Base-by-base conservation (phyloP, 2,113 vertebrate species). In the Megaptera novaeangliae region DNA sequence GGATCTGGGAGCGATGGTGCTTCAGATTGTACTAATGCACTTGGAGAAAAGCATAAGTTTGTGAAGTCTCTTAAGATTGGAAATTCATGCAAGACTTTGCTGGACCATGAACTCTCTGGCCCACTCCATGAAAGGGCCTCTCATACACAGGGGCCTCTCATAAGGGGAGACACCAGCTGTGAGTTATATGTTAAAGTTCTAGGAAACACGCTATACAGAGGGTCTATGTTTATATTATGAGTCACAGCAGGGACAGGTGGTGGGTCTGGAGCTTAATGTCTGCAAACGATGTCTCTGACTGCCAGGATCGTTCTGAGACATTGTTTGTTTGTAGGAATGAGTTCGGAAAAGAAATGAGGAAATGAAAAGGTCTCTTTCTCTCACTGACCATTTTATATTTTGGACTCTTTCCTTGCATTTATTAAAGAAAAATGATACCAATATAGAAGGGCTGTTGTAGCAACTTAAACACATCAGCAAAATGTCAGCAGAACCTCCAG, bases 211-310 rank as follows among this genome's bases (percentile, higher is more conserved):
- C 52, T 92, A 92, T 80, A 87, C 41, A 94, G 93, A 97, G 71
- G 92, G 88, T 81, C 64, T 95, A 55, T 97, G 92, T 97, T 97
- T 96, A 78, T 94, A 80, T 87, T 91, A 91, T 97, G 97, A 97
- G 94, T 96, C 94, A 97, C 66, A 96, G 69, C 39, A 94, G 64
- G 31, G 77, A 96, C 93, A 96, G 85, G 95, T 97, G 94, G 88
- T 88, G 29, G 59, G 55, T 94, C 75, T 97, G 81, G 75, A 84
- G 74, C 34, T 97, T 85, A 91, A 95, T 2, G 15, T 95, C 59
- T 85, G 44, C 52, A 94, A 90, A 94, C 0, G 7, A 81, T 94
- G 88, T 81, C 68, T 96, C 84, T 95, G 55, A 80, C 36, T 91
- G 41, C 59, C 77, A 94, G 75, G 52, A 93, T 61, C 81, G 81